phyloP scores from a whole-genome alignment of 2,113 vertebrate genomes.

The Columba janthina region DNA sequence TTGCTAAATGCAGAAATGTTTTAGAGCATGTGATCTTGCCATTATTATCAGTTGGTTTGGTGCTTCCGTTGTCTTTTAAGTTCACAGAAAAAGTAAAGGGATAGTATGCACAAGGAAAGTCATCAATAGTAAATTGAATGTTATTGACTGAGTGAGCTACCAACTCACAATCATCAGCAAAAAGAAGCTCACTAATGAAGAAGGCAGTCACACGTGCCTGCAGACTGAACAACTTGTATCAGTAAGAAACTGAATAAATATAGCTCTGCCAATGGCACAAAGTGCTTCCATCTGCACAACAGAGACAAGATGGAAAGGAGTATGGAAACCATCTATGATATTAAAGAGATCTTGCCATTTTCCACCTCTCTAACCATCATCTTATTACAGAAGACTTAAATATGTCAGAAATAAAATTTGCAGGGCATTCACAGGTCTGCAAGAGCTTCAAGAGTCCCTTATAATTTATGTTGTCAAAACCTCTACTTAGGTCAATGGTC shows the following conservation, averaged over 20 bases:
- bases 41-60: not conserved
- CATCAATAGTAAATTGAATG: slow-evolving; percentile 43
- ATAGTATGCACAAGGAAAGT: not conserved
- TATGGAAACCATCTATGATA: not conserved
- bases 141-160: slow-evolving; percentile 40
- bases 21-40: rapidly evolving
- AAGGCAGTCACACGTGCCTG: slow-evolving; percentile 37
- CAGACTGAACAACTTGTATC: not conserved
- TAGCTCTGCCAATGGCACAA: not conserved
- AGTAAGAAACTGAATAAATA: slow-evolving; percentile 17
- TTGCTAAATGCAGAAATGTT: not conserved
- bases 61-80: not conserved
- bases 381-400: not conserved
- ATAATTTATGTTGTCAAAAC: not conserved
- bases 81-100: not conserved
- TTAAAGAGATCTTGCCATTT: not conserved
- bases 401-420: not conserved
- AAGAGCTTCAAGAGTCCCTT: not conserved
- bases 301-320: not conserved
- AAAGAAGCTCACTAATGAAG: slow-evolving; percentile 46
- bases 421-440: not conserved
- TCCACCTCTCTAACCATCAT: not conserved
- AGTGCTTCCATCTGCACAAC: not conserved
- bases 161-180: slow-evolving; percentile 44
- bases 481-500: not conserved